Base-by-base conservation (phyloP, 2,888 invertebrate species). In the Teleogryllus oceanicus region DNA sequence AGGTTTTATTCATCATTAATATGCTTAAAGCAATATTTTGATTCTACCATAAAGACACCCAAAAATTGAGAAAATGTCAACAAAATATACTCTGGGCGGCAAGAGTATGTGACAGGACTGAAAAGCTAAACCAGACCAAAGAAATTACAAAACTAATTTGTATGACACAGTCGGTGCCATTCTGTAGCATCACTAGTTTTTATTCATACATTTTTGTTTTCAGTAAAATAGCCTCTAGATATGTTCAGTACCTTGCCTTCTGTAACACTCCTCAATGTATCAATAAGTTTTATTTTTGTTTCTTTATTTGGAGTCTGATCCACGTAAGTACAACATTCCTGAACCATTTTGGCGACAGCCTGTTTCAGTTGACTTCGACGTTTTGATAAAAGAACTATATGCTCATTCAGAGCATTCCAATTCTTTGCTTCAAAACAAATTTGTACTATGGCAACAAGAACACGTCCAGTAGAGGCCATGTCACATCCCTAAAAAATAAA, bases 321-420 rank as follows among this genome's bases (percentile, higher is more conserved):
- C 1, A 99, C 95, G 85, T 97, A 98, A 76, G 92, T 92, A 86
- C 92, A 96, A 85, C 97, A 97, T 88, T 98, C 96, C 87, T 98
- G 97, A 81, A 99, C 95, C 96, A 96, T 96, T 91, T 95, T 98
- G 0, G 96, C 96, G 2, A 99, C 97, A 1, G 98, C 97, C 88
- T 96, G 94, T 87, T 99, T 99, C 18, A 99, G 90, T 86, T 99
- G 98, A 49, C 98, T 96, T 80, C 98, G 92, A 84, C 98, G 92
- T 87, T 99, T 98, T 1, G 97, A 96, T 80, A 99, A 88, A 74
- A 96, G 87, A 13, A 95, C 91, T 84, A 99, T 94, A 86, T 97
- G 95, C 86, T 99, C 98, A 89, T 97, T 98, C 12, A 99, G 89
- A 11, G 94, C 92, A 82, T 94, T 92, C 96, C 96, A 99, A 85